Evolutionary conservation across 2,113 vertebrate species (phyloP), one percentile per base, ranked within the genome.

Genomic region (Ploceus nigricollis): DNA sequence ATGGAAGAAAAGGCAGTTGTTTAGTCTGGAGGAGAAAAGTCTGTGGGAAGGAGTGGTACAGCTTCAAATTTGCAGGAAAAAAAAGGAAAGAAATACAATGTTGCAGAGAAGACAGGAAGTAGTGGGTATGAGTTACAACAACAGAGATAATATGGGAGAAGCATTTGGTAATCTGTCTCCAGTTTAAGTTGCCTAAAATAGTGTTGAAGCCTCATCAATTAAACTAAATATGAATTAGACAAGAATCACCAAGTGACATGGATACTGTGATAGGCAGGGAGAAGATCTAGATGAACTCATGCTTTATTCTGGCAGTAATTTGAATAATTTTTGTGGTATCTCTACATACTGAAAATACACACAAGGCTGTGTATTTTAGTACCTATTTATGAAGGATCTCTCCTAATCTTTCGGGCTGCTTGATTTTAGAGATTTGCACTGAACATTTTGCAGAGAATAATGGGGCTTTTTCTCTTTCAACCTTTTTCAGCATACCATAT

Each of bases 381-480:
- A 78, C 22, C 15, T 71, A 9, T 77, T 92, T 57, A 11, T 70
- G 60, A 93, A 86, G 16, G 12, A 4, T 10, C 14, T 63, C 33
- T 87, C 25, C n/a, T 90, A 70, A 60, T 78, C 16, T 80, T 76
- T 42, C 73, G 10, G 14, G 13, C 28, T 70, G 8, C 20, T 77
- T 56, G 31, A 48, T 92, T 93, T 87, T 37, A 61, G 35, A 79
- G 40, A 83, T 10, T 8, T 33, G 6, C 16, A 56, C 13, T 40
- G 27, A 83, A 37, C 3, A 65, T 58, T 86, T 80, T 78, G 18
- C 3, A 4, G 22, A 68, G 39, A 66, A 63, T 60, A 30, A 1
- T 6, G n/a, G 7, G 0, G 0, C 31, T 50, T 60, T 47, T 20
- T 13, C 4, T 13, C 8, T 76, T 23, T 51, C 13, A 51, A 25